These are phyloP conservation scores for Xestia ashworthii DNA, from an alignment of 2,888 invertebrate genomes.

Conservation along the genomic window DNA sequence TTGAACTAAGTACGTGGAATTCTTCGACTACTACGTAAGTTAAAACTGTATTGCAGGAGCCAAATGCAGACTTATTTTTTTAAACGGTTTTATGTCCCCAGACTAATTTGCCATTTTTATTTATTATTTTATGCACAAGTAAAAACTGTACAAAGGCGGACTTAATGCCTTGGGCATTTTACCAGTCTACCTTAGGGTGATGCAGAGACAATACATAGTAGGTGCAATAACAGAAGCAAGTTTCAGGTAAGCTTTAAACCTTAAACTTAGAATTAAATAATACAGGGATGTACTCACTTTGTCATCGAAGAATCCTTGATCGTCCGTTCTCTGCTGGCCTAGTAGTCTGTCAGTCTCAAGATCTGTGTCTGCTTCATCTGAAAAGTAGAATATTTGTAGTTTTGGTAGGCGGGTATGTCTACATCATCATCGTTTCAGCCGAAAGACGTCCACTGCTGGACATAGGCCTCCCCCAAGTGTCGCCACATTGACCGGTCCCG, in stretches of 20 bases:
- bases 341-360: constrained; percentile 98
- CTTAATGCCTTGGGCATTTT: too few relatives aligned
- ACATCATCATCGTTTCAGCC: too few relatives aligned
- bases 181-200: too few relatives aligned
- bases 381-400: constrained; percentile 2
- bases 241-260: background rate
- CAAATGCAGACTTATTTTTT: background rate
- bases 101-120: background rate
- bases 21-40: background rate
- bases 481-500: too few relatives aligned
- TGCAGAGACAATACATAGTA: too few relatives aligned
- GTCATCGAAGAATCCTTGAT: constrained; percentile 97
- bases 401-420: background rate
- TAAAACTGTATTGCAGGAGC: background rate
- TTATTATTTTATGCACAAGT: too few relatives aligned
- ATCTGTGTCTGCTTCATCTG: constrained; percentile 98
- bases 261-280: background rate
- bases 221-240: too few relatives aligned
- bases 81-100: background rate
- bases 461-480: too few relatives aligned
- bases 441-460: too few relatives aligned
- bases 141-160: too few relatives aligned
- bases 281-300: constrained; percentile 89
- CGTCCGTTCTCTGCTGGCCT: constrained; percentile 98
- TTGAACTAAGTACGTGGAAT: background rate